Conservation (phyloP, 2,888 invertebrate genomes). For the Falcaria lacertinaria region DNA sequence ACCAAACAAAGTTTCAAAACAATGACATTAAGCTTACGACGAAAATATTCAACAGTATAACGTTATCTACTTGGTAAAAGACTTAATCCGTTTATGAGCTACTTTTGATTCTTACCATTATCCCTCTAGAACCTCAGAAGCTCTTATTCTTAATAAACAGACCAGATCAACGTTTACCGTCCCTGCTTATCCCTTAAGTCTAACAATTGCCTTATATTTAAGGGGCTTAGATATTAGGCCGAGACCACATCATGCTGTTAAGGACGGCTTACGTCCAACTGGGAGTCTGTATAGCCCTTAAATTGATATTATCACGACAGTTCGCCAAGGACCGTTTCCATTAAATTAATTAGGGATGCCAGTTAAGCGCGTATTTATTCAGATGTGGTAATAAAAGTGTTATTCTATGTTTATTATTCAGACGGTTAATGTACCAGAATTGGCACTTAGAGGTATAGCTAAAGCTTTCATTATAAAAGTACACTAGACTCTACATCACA, state of each 20-base stretch:
- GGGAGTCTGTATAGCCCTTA: constrained; percentile 15
- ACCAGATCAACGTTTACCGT: constrained; percentile 2
- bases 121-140: background rate
- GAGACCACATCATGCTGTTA: constrained; percentile 22
- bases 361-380: constrained; percentile 1
- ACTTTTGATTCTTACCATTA: background rate
- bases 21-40: too few species aligned
- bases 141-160: background rate
- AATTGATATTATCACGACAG: constrained; percentile 38
- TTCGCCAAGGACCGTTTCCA: constrained; percentile 21
- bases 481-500: too few species aligned
- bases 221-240: constrained; percentile 23
- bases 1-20: too few species aligned
- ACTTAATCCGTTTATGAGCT: constrained; percentile 11
- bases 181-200: constrained; percentile 15
- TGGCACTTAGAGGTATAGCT: too few species aligned
- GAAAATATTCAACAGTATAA: too few species aligned
- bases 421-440: background rate
- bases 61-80: too few species aligned
- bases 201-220: constrained; percentile 25
- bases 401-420: background rate
- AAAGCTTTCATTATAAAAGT: too few species aligned
- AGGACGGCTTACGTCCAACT: constrained; percentile 22
- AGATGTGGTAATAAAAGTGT: constrained; percentile 1
- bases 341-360: constrained; percentile 40